Percentiles rank a stretch among this genome's conserved stretches.
Evolutionary conservation across 1,140 invertebrate genomes (phyloP).

Genomic region (Tigriopus japonicus): DNA sequence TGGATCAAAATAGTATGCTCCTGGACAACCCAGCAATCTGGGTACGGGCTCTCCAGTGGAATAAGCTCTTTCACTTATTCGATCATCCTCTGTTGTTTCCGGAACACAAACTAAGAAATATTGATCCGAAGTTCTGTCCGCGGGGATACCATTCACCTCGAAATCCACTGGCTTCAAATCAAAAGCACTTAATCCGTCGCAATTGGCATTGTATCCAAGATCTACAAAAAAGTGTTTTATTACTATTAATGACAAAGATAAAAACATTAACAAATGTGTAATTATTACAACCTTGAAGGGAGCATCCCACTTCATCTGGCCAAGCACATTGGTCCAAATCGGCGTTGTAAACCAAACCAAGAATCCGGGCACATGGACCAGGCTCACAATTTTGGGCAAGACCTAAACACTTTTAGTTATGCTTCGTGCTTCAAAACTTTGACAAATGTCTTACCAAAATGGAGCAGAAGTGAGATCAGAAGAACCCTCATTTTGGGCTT

Average conservation of each 20-base stretch:
- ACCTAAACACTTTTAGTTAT: no score
- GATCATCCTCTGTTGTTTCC: not conserved
- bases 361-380: not conserved
- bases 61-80: not conserved
- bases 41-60: not conserved
- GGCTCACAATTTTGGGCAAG: not conserved
- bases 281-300: conserved; percentile 2
- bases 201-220: not conserved
- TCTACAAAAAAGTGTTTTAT: no score
- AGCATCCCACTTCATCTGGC: conserved; percentile 10
- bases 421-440: no score
- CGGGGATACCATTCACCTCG: not conserved
- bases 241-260: no score
- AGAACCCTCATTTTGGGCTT: no score
- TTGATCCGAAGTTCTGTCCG: not conserved
- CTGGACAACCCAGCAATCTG: not conserved
- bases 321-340: conserved; percentile 7
- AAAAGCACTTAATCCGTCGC: not conserved
- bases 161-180: conserved; percentile 2
- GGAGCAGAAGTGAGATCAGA: no score
- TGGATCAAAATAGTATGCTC: not conserved
- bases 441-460: no score
- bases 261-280: not conserved
- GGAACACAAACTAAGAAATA: not conserved
- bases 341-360: not conserved